Percentiles rank a stretch among this genome's conserved stretches.
Evolutionary conservation across 1,140 invertebrate species (phyloP).

Genomic region (Ceratina australensis): DNA sequence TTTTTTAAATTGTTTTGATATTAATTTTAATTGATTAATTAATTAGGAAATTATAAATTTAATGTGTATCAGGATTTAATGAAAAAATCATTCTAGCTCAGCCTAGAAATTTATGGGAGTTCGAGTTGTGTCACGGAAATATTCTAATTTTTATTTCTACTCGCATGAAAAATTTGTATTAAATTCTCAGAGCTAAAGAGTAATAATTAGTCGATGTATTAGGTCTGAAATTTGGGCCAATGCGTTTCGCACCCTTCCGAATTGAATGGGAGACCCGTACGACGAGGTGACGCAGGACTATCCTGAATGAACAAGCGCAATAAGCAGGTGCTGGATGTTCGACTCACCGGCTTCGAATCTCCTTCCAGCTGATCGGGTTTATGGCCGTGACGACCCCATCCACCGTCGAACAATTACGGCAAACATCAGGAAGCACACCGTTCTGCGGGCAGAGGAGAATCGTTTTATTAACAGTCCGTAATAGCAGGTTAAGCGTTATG

Average conservation of each 20-base stretch:
- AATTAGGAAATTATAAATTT: no score
- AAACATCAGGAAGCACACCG: conserved; percentile 72
- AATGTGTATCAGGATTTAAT: no score
- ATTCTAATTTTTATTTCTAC: background rate
- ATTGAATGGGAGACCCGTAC: background rate
- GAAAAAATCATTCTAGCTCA: no score
- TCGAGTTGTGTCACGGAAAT: background rate
- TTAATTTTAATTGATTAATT: no score
- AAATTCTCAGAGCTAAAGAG: no score
- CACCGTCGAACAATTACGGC: conserved; percentile 72
- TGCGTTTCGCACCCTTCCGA: background rate
- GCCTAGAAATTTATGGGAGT: background rate
- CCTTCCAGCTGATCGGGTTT: conserved; percentile 76
- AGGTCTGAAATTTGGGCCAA: background rate
- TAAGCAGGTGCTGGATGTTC: conserved; percentile 57
- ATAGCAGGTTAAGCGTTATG: background rate
- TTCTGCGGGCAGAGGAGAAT: conserved; percentile 67
- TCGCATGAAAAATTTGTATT: no score
- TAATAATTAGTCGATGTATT: background rate
- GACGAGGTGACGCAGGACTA: conserved; percentile 11
- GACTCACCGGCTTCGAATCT: conserved; percentile 76
- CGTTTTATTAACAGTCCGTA: conserved; percentile 36
- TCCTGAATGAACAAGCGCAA: conserved; percentile 61
- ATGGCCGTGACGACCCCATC: conserved; percentile 76
- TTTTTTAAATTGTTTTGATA: no score